Conservation (phyloP, 92 coral and sea anemone genomes). For the Nematostella vectensis region DNA sequence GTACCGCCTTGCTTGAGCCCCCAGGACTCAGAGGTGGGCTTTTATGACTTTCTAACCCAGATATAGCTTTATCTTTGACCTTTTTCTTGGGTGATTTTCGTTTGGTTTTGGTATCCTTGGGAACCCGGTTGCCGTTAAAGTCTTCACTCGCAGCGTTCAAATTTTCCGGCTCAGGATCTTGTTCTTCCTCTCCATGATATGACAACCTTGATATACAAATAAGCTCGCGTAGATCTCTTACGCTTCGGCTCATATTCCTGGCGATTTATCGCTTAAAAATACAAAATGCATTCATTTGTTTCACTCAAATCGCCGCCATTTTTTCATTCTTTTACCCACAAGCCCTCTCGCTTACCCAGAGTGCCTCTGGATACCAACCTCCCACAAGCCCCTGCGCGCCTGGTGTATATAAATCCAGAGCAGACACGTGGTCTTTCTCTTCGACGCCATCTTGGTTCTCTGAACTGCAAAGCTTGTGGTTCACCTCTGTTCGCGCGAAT, state of each 20-base stretch:
- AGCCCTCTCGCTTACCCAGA: neutral
- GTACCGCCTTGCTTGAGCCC: conserved; percentile 60
- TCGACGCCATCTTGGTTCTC: conserved; percentile 69
- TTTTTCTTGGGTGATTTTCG: conserved; percentile 21
- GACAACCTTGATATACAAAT: conserved; percentile 85
- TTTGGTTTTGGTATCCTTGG: conserved; percentile 59
- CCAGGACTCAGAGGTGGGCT: conserved; percentile 63
- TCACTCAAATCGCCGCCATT: no score
- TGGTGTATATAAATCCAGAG: conserved; percentile 7
- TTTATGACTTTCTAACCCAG: conserved; percentile 9
- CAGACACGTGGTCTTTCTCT: conserved; percentile 37
- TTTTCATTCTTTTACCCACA: neutral
- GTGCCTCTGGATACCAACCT: neutral
- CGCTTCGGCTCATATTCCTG: conserved; percentile 76
- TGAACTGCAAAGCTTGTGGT: conserved; percentile 58
- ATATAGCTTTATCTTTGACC: conserved; percentile 10
- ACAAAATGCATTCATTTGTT: no score
- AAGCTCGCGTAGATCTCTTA: conserved; percentile 78
- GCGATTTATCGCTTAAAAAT: neutral
- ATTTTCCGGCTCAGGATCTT: conserved; percentile 7
- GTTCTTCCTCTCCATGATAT: conserved; percentile 72
- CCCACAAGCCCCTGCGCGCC: conserved; percentile 21
- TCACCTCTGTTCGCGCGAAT: conserved; percentile 99
- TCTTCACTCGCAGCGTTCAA: conserved; percentile 3
- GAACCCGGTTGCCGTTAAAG: conserved; percentile 15